Evolutionary conservation across 2,888 invertebrate species (phyloP), one percentile per base, ranked within the genome.

Genomic region (Yponomeuta cagnagella): DNA sequence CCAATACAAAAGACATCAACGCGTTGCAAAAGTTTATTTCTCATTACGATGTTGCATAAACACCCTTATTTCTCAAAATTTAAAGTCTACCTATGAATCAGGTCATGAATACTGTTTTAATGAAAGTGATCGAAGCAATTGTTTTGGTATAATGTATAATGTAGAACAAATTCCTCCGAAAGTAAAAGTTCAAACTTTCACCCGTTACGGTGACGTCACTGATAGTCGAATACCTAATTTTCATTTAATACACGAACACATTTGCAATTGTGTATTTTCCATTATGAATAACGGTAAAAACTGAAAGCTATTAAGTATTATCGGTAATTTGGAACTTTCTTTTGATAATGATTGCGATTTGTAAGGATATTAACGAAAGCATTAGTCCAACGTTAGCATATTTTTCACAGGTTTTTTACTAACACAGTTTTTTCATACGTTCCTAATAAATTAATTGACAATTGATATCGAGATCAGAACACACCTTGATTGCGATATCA

Each of bases 1-100:
- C 33, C 65, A 30, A 43, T 43, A 67, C 67, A 67, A 67, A 67
- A 67, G 67, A 67, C 67, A 67, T 67, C 37, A 48, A 67, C 67
- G 67, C 67, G 67, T 67, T 43, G 43, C 15, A n/a, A 48, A 43
- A 43, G 43, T 0, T 43, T 33, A 43, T 67, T 67, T 37, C 43
- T 10, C n/a, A 67, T 67, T 67, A 67, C 37, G 67, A 37, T 1
- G 12, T 15, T 15, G 15, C 52, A 58, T 43, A 58, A 12, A 58
- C 52, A 15, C 15, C 52, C 52, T 58, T 58, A 58, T 58, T 58
- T 58, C 52, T 15, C 5, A 15, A 15, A 15, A 1, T 0, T 58
- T 58, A 58, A 58, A 58, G 52, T 12, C 15, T 5, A 15, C 6
- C 4, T 58, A 15, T 15, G 15, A 58, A 58, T 5, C 6, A 12